Percentiles rank a stretch among this genome's conserved stretches.
Conservation (phyloP, 1,140 invertebrate genomes). For the Sinonovacula constricta region DNA sequence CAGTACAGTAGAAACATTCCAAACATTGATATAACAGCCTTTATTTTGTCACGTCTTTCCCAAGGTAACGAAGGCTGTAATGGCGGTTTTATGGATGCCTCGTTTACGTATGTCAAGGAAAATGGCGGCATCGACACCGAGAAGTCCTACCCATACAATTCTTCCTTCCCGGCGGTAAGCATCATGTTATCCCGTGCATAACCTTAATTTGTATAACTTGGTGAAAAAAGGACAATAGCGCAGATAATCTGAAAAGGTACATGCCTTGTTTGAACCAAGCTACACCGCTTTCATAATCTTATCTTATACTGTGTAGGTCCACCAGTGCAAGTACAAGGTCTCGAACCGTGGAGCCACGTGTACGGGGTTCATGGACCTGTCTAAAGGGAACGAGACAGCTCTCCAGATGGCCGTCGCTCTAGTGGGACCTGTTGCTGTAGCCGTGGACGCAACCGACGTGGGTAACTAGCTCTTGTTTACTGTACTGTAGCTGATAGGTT, state of each 20-base stretch:
- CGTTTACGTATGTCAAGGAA: slow-evolving; percentile 92
- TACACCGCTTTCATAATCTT: too few species aligned
- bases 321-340: slow-evolving; percentile 15
- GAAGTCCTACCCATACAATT: slow-evolving; percentile 80
- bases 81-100: slow-evolving; percentile 95
- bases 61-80: slow-evolving; percentile 97
- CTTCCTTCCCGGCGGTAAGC: slow-evolving; percentile 17
- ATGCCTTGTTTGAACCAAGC: too few species aligned
- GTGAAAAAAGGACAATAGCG: too few species aligned
- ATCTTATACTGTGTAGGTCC: too few species aligned
- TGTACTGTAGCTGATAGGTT: too few species aligned
- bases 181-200: too few species aligned
- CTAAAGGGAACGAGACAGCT: slow-evolving; percentile 81
- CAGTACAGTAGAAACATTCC: too few species aligned
- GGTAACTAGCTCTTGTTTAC: too few species aligned
- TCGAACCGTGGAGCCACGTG: slow-evolving; percentile 85
- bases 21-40: too few species aligned
- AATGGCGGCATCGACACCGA: slow-evolving; percentile 96
- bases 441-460: slow-evolving; percentile 91
- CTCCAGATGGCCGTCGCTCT: slow-evolving; percentile 89
- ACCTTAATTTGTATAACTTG: too few species aligned
- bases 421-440: slow-evolving; percentile 89
- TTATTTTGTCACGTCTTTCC: background rate
- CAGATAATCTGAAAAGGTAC: too few species aligned
- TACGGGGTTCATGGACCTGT: slow-evolving; percentile 87